Conservation (phyloP, 1,140 invertebrate species). For the Leptoteleia sp. region DNA sequence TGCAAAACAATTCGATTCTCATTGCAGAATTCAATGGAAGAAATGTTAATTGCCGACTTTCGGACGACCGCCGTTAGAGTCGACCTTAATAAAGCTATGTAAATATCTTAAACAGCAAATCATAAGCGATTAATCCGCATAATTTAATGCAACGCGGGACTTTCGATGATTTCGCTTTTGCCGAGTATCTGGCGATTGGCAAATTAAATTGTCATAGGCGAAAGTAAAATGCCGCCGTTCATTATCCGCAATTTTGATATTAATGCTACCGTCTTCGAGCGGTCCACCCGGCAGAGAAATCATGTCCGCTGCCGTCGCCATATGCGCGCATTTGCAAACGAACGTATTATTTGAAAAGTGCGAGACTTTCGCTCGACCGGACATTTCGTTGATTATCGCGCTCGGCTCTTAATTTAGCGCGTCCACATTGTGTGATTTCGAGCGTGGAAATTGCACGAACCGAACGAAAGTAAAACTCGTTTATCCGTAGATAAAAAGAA, state of each 20-base stretch:
- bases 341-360: slow-evolving; percentile 28
- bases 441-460: slow-evolving; percentile 27
- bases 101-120: slow-evolving; percentile 24
- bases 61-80: not conserved
- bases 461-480: slow-evolving; percentile 27
- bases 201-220: slow-evolving; percentile 43
- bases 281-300: slow-evolving; percentile 19
- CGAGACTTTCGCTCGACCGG: slow-evolving; percentile 24
- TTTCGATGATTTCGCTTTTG: slow-evolving; percentile 32
- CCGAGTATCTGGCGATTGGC: not conserved
- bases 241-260: slow-evolving; percentile 53
- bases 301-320: slow-evolving; percentile 27
- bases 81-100: not conserved
- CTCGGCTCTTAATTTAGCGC: slow-evolving; percentile 15
- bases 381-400: slow-evolving; percentile 29
- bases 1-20: not conserved
- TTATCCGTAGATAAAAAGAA: slow-evolving; percentile 15
- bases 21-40: not conserved
- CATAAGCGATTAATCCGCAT: slow-evolving; percentile 12
- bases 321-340: slow-evolving; percentile 20
- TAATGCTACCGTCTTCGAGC: slow-evolving; percentile 18
- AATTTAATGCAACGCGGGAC: slow-evolving; percentile 19
- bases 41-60: not conserved
- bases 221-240: slow-evolving; percentile 68
- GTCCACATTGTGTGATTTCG: slow-evolving; percentile 7